phyloP scores from a whole-genome alignment of 2,888 invertebrate species.

The Chrysolina oricalcia region DNA sequence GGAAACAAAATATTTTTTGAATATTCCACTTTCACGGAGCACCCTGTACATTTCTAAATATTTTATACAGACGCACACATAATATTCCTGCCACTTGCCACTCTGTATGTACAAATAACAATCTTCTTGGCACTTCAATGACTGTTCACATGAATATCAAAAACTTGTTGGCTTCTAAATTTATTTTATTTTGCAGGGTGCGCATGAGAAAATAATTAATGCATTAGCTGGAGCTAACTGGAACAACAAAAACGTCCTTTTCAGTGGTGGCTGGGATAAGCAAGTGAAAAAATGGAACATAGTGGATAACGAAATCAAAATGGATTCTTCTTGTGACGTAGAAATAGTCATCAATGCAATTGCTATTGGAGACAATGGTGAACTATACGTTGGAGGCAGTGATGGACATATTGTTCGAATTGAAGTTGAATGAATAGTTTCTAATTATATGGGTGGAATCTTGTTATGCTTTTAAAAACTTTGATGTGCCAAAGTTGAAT shows the following conservation, averaged over 20 bases:
- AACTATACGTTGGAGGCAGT: constrained; percentile 75
- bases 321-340: constrained; percentile 57
- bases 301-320: constrained; percentile 52
- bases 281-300: constrained; percentile 71
- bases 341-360: constrained; percentile 63
- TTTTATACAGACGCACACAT: no score
- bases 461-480: background rate
- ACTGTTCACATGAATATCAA: no score
- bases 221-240: constrained; percentile 66
- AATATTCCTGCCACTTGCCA: no score
- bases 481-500: background rate
- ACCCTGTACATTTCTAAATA: no score
- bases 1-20: background rate
- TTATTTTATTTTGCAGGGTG: constrained; percentile 62
- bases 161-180: background rate
- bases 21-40: no score
- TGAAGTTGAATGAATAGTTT: constrained; percentile 48
- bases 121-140: no score
- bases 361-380: constrained; percentile 59
- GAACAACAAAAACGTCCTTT: constrained; percentile 62
- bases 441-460: background rate
- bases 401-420: constrained; percentile 72
- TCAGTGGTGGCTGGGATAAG: constrained; percentile 73
- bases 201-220: constrained; percentile 73
- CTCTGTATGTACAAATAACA: no score